Conservation (phyloP, 2,888 invertebrate genomes). For the Drosophila cracens region DNA sequence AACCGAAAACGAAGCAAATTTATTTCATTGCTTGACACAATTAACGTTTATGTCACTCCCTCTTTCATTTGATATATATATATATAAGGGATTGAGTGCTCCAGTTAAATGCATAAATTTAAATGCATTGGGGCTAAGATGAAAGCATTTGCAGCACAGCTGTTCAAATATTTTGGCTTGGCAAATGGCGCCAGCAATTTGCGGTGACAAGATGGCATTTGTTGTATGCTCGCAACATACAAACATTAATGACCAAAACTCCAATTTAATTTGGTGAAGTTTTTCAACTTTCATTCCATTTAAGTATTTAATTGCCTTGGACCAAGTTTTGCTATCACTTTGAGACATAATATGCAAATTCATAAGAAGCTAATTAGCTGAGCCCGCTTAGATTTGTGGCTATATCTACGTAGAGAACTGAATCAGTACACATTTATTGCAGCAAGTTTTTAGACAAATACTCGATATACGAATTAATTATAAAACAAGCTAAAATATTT, state of each 20-base stretch:
- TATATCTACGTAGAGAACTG: background rate
- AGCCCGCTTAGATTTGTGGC: constrained; percentile 10
- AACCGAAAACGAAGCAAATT: constrained; percentile 49
- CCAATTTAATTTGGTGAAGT: background rate
- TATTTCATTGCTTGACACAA: constrained; percentile 69
- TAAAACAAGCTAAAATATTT: constrained; percentile 8
- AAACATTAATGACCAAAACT: background rate
- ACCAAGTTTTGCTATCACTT: constrained; percentile 24
- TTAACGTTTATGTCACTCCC: constrained; percentile 23
- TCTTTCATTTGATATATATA: background rate
- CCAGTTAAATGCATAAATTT: constrained; percentile 60
- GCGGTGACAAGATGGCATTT: constrained; percentile 26
- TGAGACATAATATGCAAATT: constrained; percentile 35
- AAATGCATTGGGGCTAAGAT: constrained; percentile 53
- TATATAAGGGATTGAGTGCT: constrained; percentile 21
- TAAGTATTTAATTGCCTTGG: constrained; percentile 17
- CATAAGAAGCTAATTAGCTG: constrained; percentile 33
- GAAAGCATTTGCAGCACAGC: constrained; percentile 47
- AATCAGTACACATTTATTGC: background rate
- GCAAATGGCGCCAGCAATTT: constrained; percentile 52
- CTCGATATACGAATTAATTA: constrained; percentile 15
- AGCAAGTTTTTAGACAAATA: background rate
- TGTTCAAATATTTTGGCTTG: constrained; percentile 55
- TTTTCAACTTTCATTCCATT: constrained; percentile 12
- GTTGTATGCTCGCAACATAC: constrained; percentile 1